Percentiles rank a stretch among this genome's conserved stretches.
phyloP scores from a whole-genome alignment of 2,113 vertebrate genomes.

The Cairina moschata region DNA sequence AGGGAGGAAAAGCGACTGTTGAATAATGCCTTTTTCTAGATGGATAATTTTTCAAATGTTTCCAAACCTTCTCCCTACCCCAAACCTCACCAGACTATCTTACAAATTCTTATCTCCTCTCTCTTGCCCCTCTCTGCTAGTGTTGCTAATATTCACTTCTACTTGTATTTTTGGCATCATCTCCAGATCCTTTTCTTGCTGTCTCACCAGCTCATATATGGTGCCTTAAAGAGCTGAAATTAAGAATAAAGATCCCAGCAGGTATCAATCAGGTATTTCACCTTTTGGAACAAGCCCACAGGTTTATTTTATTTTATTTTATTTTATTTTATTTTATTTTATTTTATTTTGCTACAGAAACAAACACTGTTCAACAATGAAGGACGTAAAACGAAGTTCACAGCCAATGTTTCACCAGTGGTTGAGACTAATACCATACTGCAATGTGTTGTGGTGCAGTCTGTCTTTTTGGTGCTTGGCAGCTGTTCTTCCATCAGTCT shows the following conservation, averaged over 20 bases:
- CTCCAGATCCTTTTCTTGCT: neutral
- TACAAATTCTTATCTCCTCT: neutral
- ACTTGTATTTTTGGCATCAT: neutral
- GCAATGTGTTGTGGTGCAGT: neutral
- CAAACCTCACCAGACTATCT: neutral
- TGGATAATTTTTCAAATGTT: neutral
- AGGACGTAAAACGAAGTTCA: neutral
- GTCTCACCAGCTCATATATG: neutral
- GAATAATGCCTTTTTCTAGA: neutral
- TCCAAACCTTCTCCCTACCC: neutral
- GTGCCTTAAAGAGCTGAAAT: neutral
- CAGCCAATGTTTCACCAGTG: neutral
- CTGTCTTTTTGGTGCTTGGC: neutral
- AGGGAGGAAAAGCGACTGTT: neutral
- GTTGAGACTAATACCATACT: neutral
- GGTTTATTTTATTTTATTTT: too few relatives aligned
- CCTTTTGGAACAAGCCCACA: neutral
- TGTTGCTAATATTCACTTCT: neutral
- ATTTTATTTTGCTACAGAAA: neutral
- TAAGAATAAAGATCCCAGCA: neutral
- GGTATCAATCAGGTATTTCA: neutral
- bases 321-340: too few relatives aligned
- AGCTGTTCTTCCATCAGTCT: neutral
- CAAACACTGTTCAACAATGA: neutral
- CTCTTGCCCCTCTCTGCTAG: accelerated